These are phyloP conservation scores for Crypturellus tataupa DNA, from an alignment of 2,797 vertebrate genomes.

Conservation along the genomic window DNA sequence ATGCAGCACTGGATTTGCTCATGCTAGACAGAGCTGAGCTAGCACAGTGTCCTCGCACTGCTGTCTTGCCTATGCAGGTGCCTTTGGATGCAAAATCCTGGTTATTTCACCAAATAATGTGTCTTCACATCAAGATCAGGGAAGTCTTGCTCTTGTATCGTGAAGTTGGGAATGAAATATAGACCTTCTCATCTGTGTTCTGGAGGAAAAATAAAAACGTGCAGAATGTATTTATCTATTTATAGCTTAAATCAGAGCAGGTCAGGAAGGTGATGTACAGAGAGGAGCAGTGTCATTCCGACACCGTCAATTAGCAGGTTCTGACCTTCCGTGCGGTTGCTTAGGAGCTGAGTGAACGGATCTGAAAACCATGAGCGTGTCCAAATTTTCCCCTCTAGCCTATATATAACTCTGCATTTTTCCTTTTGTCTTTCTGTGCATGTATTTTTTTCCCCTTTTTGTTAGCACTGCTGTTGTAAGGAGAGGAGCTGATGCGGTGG, in stretches of 20 bases:
- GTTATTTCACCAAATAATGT: neutral
- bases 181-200: neutral
- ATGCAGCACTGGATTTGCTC: neutral
- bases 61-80: neutral
- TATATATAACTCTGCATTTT: neutral
- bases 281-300: fast-evolving
- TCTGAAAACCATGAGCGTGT: fast-evolving
- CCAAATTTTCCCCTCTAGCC: neutral
- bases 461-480: fast-evolving
- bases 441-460: neutral
- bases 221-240: too few relatives aligned
- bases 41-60: neutral
- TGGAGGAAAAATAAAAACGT: neutral
- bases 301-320: neutral
- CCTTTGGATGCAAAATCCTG: neutral
- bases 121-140: neutral
- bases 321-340: fast-evolving
- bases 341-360: neutral
- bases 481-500: neutral
- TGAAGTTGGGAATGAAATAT: neutral
- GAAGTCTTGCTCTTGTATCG: neutral
- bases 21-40: neutral
- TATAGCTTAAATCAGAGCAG: neutral
- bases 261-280: neutral
- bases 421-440: neutral